Conservation (phyloP, 2,113 vertebrate species). For the Gambusia affinis region DNA sequence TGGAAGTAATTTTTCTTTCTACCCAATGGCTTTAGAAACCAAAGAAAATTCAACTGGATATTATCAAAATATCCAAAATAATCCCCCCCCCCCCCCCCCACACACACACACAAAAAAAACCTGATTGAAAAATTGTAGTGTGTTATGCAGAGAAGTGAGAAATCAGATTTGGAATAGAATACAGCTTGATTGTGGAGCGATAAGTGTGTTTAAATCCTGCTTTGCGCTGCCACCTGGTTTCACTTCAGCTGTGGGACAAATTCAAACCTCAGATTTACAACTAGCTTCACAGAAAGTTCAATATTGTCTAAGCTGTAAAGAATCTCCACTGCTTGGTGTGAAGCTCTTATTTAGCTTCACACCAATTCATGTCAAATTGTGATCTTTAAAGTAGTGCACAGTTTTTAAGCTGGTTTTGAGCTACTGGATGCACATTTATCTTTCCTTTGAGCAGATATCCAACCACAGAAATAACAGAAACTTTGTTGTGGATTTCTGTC, state of each 20-base stretch:
- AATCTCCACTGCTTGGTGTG: neutral
- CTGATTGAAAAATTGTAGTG: no score
- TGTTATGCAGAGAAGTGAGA: neutral
- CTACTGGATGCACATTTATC: neutral
- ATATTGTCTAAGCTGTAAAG: neutral
- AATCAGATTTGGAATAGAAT: constrained; percentile 15
- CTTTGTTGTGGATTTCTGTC: neutral
- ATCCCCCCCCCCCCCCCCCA: no score
- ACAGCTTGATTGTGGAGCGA: constrained; percentile 24
- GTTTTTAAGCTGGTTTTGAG: neutral
- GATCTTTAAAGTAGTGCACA: neutral
- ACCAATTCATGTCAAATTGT: neutral
- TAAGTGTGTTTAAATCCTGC: constrained; percentile 18
- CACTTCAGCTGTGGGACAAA: constrained; percentile 6
- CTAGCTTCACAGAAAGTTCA: constrained; percentile 3
- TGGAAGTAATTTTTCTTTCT: neutral
- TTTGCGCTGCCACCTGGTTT: neutral
- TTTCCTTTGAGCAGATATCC: neutral
- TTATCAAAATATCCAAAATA: no score
- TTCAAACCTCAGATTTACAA: constrained; percentile 33
- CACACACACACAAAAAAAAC: no score
- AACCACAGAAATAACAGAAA: neutral
- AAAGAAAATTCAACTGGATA: no score
- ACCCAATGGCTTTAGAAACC: neutral
- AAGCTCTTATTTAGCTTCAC: neutral